Base-by-base conservation (phyloP, 1,140 invertebrate species). In the Andricus grossulariae region DNA sequence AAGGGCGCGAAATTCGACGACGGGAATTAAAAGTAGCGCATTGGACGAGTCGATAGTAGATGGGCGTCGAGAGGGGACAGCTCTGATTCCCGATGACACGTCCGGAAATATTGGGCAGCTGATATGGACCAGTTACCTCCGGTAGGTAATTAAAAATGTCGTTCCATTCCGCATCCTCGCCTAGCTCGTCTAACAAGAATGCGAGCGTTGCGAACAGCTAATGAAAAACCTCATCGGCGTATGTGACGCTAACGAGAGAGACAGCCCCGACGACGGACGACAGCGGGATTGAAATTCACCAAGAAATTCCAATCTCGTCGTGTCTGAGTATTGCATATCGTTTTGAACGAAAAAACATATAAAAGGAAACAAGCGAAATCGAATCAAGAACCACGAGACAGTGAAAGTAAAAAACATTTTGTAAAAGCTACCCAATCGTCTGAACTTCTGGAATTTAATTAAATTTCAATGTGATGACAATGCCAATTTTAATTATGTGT, bases 71-170 rank as follows among this genome's bases (percentile, higher is more conserved):
- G 39, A 39, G 32, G 60, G 60, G 60, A 66, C 60, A 39, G 25
- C 21, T 60, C 21, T 21, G 21, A 7, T 39, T 66, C 39, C 55
- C 70, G 83, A 80, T 84, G 83, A 84, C 83, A 83, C 54, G 71
- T 72, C 80, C 81, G 83, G 80, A 83, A 84, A 83, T 83, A 83
- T 84, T 84, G 80, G 83, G 83, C 83, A 83, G 82, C 80, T 75
- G 82, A 84, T 84, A 83, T 52, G 75, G 80, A 79, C 81, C 78
- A 71, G 81, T 83, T 80, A 83, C 81, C 83, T 83, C 83, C 82
- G 83, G 80, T 80, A 77, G 83, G 77, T 84, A 84, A 84, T 84
- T 84, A 84, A 84, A 84, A 84, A 84, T 84, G 82, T 83, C 82
- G 81, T 79, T 74, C 78, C 60, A 71, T 54, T 21, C 39, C 71